phyloP scores from a whole-genome alignment of 2,888 invertebrate genomes.

The Pseudococcus jackbeardsleyi region DNA sequence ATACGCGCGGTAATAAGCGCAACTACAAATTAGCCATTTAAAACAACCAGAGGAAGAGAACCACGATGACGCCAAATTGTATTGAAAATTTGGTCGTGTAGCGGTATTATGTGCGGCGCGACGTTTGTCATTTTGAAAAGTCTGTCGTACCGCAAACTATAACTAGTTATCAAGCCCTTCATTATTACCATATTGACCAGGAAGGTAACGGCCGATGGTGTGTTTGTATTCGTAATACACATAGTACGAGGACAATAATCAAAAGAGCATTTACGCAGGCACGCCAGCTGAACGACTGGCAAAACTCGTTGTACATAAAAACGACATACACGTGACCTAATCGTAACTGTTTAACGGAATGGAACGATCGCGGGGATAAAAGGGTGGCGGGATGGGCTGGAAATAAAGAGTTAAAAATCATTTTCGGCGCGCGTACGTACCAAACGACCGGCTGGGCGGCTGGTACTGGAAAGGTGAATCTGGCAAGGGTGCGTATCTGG shows the following conservation, averaged over 20 bases:
- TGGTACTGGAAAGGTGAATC: background rate
- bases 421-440: constrained; percentile 21
- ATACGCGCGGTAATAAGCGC: background rate
- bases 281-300: constrained; percentile 40
- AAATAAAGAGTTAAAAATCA: constrained; percentile 42
- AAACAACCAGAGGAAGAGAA: background rate
- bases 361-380: background rate
- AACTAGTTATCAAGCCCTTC: constrained; percentile 44
- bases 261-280: constrained; percentile 35
- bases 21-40: constrained; percentile 26
- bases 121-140: constrained; percentile 26
- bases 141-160: constrained; percentile 15
- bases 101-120: background rate
- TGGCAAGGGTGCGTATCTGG: background rate
- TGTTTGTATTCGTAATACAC: constrained; percentile 9
- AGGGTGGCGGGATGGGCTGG: background rate
- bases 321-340: constrained; percentile 41
- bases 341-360: constrained; percentile 3
- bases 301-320: constrained; percentile 18
- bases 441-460: background rate
- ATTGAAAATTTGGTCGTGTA: constrained; percentile 27
- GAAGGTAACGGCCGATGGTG: background rate
- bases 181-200: constrained; percentile 47
- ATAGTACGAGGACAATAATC: constrained; percentile 15
- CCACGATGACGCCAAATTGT: constrained; percentile 31